Conservation (phyloP, 2,113 vertebrate species). For the Saimiri boliviensis region DNA sequence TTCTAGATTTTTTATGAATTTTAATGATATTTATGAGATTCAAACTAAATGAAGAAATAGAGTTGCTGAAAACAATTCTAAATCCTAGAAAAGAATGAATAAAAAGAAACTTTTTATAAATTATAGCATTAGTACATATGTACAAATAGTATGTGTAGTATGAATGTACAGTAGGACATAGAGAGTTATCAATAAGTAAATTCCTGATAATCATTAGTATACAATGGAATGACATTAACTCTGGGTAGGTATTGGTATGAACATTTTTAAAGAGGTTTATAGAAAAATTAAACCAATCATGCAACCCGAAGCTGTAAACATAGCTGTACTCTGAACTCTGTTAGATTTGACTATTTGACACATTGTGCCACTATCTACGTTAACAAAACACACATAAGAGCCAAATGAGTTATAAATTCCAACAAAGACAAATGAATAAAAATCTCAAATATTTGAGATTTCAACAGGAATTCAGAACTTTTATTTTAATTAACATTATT, state of each 20-base stretch:
- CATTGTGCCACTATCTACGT: neutral
- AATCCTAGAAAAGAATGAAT: neutral
- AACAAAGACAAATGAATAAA: constrained; percentile 6
- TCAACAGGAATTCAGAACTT: constrained; percentile 20
- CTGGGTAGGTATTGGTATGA: neutral
- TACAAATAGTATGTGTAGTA: neutral
- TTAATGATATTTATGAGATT: neutral
- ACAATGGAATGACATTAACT: neutral
- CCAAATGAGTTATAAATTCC: neutral
- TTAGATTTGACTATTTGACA: neutral
- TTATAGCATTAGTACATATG: neutral
- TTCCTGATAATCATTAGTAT: neutral
- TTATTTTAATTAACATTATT: constrained; percentile 2
- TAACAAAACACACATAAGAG: neutral
- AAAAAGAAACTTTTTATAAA: neutral
- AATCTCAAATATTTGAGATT: neutral
- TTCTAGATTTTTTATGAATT: no score
- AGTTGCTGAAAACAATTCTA: neutral
- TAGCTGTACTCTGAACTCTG: neutral
- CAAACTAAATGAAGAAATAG: neutral
- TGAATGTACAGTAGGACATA: neutral
- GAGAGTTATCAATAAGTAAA: neutral
- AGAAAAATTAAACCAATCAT: neutral
- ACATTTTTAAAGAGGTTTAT: neutral
- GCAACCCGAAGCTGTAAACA: neutral